phyloP scores from a whole-genome alignment of 2,888 invertebrate species.

The Drosophila paranaensis region DNA sequence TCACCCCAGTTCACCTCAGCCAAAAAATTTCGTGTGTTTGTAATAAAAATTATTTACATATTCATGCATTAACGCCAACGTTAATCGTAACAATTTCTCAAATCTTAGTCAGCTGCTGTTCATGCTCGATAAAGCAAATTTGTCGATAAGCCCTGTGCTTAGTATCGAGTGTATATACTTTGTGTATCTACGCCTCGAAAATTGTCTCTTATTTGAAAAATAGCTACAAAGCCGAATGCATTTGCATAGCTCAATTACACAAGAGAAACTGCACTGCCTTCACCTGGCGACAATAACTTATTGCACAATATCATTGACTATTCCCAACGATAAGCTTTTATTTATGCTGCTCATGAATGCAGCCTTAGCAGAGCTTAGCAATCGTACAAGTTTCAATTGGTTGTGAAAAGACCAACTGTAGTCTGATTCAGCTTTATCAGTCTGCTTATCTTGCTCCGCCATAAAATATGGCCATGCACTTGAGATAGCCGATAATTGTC shows the following conservation, averaged over 20 bases:
- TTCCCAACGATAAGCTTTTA: not conserved
- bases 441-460: constrained; percentile 5
- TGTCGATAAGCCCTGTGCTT: not conserved
- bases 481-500: constrained; percentile 4
- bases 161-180: not conserved
- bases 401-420: not conserved
- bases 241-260: constrained; percentile 7
- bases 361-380: not conserved
- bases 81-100: not conserved
- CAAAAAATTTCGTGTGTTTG: not conserved
- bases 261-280: not conserved
- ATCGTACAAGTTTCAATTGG: not conserved
- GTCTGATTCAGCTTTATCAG: not conserved
- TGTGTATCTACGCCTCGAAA: not conserved
- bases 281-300: not conserved
- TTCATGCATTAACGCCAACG: not conserved
- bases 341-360: constrained; percentile 8
- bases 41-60: not conserved
- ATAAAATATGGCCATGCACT: constrained; percentile 3
- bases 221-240: not conserved
- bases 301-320: constrained; percentile 11
- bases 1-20: constrained; percentile 1
- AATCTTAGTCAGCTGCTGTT: not conserved
- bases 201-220: not conserved
- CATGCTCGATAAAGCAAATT: not conserved